Conservation (phyloP, 2,113 vertebrate genomes). For the Bolborhynchus lineola region DNA sequence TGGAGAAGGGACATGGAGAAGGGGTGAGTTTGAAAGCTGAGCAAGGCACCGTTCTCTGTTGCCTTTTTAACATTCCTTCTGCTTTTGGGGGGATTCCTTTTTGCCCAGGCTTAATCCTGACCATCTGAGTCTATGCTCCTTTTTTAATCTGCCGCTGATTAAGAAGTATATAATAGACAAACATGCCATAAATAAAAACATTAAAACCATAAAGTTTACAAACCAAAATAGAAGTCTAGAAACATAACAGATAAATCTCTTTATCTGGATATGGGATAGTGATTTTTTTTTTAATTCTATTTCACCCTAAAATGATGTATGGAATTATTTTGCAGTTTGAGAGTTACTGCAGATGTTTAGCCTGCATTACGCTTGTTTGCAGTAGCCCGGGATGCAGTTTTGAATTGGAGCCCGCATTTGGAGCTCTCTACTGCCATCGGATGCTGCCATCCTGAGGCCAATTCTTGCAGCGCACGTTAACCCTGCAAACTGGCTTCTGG, state of each 20-base stretch:
- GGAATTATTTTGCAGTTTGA: neutral
- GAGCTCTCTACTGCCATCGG: neutral
- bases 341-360: neutral
- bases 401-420: neutral
- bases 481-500: fast-evolving
- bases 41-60: neutral
- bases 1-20: neutral
- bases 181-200: neutral
- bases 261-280: no score
- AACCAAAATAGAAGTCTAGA: neutral
- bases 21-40: neutral
- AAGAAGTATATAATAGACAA: neutral
- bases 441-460: constrained; percentile 73
- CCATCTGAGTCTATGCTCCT: neutral
- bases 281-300: neutral
- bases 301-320: neutral
- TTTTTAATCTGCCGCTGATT: neutral
- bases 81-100: neutral
- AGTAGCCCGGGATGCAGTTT: neutral
- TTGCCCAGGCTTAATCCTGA: neutral
- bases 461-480: neutral
- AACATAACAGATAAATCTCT: neutral
- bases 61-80: neutral
- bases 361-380: neutral
- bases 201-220: neutral